Evolutionary conservation across 2,797 vertebrate species (phyloP), one percentile per base, ranked within the genome.

Genomic region (Gallinago solitaria): DNA sequence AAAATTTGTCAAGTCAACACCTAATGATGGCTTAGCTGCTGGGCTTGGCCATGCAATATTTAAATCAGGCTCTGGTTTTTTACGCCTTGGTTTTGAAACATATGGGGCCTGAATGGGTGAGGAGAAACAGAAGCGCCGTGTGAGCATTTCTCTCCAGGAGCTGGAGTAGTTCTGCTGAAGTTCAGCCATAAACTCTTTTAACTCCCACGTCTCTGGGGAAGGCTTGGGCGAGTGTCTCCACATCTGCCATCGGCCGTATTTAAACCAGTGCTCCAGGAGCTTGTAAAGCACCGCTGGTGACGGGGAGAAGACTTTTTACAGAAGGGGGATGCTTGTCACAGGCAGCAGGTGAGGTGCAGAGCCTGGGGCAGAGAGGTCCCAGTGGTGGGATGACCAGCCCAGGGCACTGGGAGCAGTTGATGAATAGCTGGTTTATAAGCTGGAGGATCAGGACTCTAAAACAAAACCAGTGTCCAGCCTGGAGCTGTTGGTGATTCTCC

Each of bases 1-100:
- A 92, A 95, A 91, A 93, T 95, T 87, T 97, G 93, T 95, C 94
- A 93, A 94, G 88, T 95, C 95, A 95, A 83, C 96, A 94, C 95
- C 86, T 95, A 75, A 79, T 93, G 89, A 95, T 91, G 90, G 63
- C 88, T 95, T 89, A 94, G 93, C 90, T 95, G 96, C 94, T 0
- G 81, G 87, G 82, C 67, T 95, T 93, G 88, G 78, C 86, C 57
- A 53, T 17, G 53, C 70, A 61, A 60, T 90, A 57, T 89, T 97
- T 75, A 94, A 89, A 83, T 92, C 64, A 61, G 84, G 41, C 32
- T 91, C 82, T 89, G 90, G 69, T 0, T 54, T 71, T 89, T 94
- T 89, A 33, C 21, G 7, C 89, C n/a, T 83, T 69, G 50, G n/a
- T 37, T 89, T 95, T 92, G 71, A 90, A 90, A 92, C 75, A 83